Conservation (phyloP, 2,797 vertebrate genomes). For the Ciconia nigra region DNA sequence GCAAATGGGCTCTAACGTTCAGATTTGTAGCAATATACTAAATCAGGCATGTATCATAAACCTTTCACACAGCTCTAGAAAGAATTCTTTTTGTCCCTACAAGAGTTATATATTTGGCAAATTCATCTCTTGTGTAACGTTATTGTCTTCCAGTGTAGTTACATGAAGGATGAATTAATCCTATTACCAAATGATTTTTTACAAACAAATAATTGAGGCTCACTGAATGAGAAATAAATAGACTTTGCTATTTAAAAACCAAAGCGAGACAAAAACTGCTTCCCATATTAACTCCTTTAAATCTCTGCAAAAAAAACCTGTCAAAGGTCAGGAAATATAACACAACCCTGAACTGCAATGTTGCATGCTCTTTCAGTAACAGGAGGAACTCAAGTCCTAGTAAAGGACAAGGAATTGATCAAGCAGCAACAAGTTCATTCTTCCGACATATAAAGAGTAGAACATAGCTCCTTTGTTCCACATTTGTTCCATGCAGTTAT, state of each 20-base stretch:
- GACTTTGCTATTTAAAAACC: slow-evolving; percentile 43
- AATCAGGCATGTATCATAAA: slow-evolving; percentile 19
- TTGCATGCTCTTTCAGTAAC: slow-evolving; percentile 36
- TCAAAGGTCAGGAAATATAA: slow-evolving; percentile 58
- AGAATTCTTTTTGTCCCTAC: slow-evolving; percentile 56
- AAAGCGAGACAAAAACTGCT: slow-evolving; percentile 42
- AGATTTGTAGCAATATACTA: slow-evolving; percentile 9
- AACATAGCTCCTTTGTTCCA: slow-evolving; percentile 56
- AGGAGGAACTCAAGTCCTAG: slow-evolving; percentile 34
- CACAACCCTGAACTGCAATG: slow-evolving; percentile 16
- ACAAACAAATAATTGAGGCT: slow-evolving; percentile 57
- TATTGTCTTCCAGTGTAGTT: slow-evolving; percentile 52
- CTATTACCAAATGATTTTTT: slow-evolving; percentile 52
- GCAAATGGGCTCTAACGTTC: background rate
- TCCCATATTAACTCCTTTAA: slow-evolving; percentile 64
- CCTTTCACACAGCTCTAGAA: slow-evolving; percentile 36
- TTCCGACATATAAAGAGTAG: slow-evolving; percentile 29
- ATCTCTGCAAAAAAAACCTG: background rate
- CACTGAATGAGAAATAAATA: slow-evolving; percentile 45
- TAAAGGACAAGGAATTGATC: slow-evolving; percentile 40
- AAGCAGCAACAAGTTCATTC: slow-evolving; percentile 59
- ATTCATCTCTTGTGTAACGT: slow-evolving; percentile 57
- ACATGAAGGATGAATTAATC: slow-evolving; percentile 59
- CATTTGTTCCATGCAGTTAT: slow-evolving; percentile 58
- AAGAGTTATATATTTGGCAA: slow-evolving; percentile 59